Base-by-base conservation (phyloP, 1,140 invertebrate species). In the Aricia agestis region DNA sequence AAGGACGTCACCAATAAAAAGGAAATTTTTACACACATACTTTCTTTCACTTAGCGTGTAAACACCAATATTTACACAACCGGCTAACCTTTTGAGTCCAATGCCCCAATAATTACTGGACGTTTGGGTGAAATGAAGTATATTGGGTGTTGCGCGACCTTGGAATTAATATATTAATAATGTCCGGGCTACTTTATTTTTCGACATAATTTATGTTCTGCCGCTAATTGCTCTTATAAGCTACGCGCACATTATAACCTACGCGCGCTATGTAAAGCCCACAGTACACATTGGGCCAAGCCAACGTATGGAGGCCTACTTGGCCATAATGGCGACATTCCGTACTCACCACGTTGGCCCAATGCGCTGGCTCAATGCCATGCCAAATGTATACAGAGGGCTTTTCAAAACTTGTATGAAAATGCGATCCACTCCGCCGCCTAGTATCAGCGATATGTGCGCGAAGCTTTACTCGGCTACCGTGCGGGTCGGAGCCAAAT, bases 21-120 rank as follows among this genome's bases (percentile, higher is more conserved):
- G 36, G 5, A 36, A 36, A 36, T 36, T 52, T 52, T 52, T 15
- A 52, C 6, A 52, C 36, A 36, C 36, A 52, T 13, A 13, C 45
- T 13, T 52, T 52, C 45, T 15, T 52, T 52, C 13, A 52, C 45
- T 52, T 4, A 52, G 11, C 45, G 3, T 13, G 45, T 52, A 52
- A 52, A 52, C 45, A 52, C 45, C 45, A 52, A 52, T 52, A 52
- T 52, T 19, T 63, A 25, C 17, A 63, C 10, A 63, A 63, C 59
- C 59, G 18, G 59, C 59, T 63, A 19, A 63, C 59, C 59, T 63
- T 63, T 25, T 1, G 18, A 63, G 59, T 63, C 59, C 59, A 63
- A 63, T 19, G 59, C 59, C 19, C 19, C 59, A n/a, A 25, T 19
- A 63, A 63, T 63, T 19, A 63, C 59, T 11, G 18, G 59, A 25